Evolutionary conservation across 2,797 vertebrate genomes (phyloP), one percentile per base, ranked within the genome.

Genomic region (Pseudochaenichthys georgianus): DNA sequence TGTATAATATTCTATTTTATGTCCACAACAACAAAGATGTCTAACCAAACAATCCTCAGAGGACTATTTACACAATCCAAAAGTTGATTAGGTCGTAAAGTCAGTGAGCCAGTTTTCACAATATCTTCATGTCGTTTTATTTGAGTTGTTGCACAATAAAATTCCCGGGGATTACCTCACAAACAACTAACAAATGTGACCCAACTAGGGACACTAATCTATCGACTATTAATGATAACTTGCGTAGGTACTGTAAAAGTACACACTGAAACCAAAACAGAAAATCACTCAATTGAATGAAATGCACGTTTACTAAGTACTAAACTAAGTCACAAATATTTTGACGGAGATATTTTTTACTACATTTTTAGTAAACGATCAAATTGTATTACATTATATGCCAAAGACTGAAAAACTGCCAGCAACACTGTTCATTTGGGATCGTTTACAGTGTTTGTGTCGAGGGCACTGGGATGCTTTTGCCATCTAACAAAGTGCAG

Each of bases 401-500:
- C 6, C 21, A 31, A 21, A 13, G 10, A 60, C 19, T 45, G 21
- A 34, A 0, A 42, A 17, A 8, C 1, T 64, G 31, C 62, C 50
- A 19, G 23, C n/a, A 45, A 28, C 21, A 15, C 21, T 38, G 43
- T 38, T 69, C 21, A 75, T 75, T 45, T 34, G 1, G 1, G 47
- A 0, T 21, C 45, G 73, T 71, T 74, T 54, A 61, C 34, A 57
- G 28, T 58, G 47, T 63, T 67, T 5, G 17, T 9, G 43, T 61
- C 42, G 45, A 77, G 53, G 61, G 73, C 42, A 41, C 46, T 68
- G 28, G 43, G n/a, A 66, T 45, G 13, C 58, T 74, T 78, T 64
- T 65, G 21, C 34, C 65, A 55, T 60, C 42, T 59, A 46, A 83
- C 53, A 69, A 70, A 77, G 5, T 19, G 1, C 60, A 68, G 63